These are phyloP conservation scores for Gorsachius magnificus DNA, from an alignment of 2,797 vertebrate species.

Conservation along the genomic window DNA sequence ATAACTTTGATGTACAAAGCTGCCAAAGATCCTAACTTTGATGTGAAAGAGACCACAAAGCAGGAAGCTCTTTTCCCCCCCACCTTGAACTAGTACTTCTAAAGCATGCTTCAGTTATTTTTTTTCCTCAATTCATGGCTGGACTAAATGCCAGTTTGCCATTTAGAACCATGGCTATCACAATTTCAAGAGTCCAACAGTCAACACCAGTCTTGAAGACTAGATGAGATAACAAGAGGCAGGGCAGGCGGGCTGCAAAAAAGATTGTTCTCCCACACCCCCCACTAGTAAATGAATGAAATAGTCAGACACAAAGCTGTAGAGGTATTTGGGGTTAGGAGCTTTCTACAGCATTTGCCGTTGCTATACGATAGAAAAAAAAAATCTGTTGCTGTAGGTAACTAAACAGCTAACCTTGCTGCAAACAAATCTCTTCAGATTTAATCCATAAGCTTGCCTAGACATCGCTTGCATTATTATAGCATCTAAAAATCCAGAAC, in stretches of 20 bases:
- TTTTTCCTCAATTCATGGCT: neutral
- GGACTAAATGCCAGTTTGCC: neutral
- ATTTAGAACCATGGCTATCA: neutral
- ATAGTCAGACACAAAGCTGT: neutral
- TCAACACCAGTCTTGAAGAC: neutral
- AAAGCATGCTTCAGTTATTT: neutral
- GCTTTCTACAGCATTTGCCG: neutral
- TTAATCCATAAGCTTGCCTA: neutral
- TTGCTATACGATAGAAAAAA: neutral
- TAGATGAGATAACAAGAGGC: neutral
- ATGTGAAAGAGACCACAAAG: neutral
- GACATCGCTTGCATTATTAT: neutral
- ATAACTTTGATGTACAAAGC: neutral
- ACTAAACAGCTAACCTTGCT: neutral
- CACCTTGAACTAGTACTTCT: neutral
- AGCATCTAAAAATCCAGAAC: neutral
- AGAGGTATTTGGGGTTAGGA: neutral
- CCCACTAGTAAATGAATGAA: neutral
- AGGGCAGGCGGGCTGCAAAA: neutral
- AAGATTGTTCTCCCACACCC: neutral
- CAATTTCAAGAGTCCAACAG: neutral
- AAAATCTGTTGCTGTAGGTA: neutral
- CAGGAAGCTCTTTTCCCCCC: neutral
- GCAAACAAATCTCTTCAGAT: neutral
- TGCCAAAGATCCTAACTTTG: neutral